Conservation (phyloP, 1,140 invertebrate species). For the Lepidostoma basale region DNA sequence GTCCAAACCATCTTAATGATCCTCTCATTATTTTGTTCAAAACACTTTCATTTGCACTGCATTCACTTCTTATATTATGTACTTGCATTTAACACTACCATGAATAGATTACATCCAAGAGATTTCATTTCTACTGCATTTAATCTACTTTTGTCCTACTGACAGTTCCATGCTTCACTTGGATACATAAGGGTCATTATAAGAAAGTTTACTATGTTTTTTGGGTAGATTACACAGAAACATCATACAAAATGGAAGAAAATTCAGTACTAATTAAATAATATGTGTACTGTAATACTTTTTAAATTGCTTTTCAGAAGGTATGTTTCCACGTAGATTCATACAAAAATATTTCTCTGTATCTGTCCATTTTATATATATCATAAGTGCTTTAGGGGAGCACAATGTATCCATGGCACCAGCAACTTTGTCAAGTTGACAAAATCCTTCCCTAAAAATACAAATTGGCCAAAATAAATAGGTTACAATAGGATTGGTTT, state of each 20-base stretch:
- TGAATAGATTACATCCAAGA: no score
- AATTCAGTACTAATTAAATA: not conserved
- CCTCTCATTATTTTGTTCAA: no score
- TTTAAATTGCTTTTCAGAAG: slow-evolving; percentile 10
- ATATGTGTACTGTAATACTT: not conserved
- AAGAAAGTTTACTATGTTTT: no score
- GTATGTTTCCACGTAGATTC: slow-evolving; percentile 8
- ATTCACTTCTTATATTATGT: no score
- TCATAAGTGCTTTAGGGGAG: slow-evolving; percentile 14
- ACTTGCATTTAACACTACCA: no score
- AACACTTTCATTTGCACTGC: no score
- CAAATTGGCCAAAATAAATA: not conserved
- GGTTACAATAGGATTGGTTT: not conserved
- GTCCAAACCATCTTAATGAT: no score
- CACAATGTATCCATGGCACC: not conserved
- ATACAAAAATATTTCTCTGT: slow-evolving; percentile 5
- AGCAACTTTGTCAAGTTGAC: slow-evolving; percentile 15
- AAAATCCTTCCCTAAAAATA: slow-evolving; percentile 30
- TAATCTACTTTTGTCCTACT: no score
- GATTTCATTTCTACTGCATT: no score
- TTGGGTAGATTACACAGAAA: no score
- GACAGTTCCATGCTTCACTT: no score
- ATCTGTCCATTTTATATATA: slow-evolving; percentile 8
- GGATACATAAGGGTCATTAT: no score
- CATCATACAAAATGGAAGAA: not conserved